Base-by-base conservation (phyloP, 2,888 invertebrate species). In the Geophilus truncorum region DNA sequence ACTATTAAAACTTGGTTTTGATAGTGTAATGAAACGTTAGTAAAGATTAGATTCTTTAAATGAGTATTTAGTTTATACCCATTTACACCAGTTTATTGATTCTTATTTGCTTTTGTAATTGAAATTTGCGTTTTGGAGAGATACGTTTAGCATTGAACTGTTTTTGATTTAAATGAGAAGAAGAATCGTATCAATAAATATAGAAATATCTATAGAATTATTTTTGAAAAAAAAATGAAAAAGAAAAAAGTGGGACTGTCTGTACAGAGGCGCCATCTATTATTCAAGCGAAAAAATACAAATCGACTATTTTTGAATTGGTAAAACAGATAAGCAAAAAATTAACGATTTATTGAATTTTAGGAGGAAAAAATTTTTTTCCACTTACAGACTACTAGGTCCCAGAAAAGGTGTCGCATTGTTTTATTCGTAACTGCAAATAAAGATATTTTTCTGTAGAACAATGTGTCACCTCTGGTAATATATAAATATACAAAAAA, bases 361-460 rank as follows among this genome's bases (percentile, higher is more conserved):
- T 45, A 75, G 75, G 12, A 75, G 34, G 23, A 77, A 36, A 77
- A 34, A 77, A 77, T 32, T 12, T 34, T 45, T 45, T 79, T 79
- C 79, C 80, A 80, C 80, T 80, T 80, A 80, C 80, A 62, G 57
- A 80, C 34, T 80, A 80, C 34, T 30, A 80, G 80, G 80, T 80
- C 80, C 80, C 80, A 80, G 80, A 80, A 80, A 30, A 80, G 80
- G 36, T 80, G 80, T 18, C 70, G 80, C 30, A 34, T 62, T 57
- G 80, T 80, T 80, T 80, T 80, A 80, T 80, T 80, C 36, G 80
- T 40, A 30, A 80, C 80, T 80, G 80, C 28, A 80, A 80, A 80
- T 80, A 80, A 80, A 45, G 45, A 45, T 45, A 45, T 45, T 45
- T 45, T 45, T 45, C 45, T 45, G 45, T 45, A 45, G 45, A 45